These are phyloP conservation scores for Tipula vernalis DNA, from an alignment of 2,888 invertebrate species.

Conservation along the genomic window DNA sequence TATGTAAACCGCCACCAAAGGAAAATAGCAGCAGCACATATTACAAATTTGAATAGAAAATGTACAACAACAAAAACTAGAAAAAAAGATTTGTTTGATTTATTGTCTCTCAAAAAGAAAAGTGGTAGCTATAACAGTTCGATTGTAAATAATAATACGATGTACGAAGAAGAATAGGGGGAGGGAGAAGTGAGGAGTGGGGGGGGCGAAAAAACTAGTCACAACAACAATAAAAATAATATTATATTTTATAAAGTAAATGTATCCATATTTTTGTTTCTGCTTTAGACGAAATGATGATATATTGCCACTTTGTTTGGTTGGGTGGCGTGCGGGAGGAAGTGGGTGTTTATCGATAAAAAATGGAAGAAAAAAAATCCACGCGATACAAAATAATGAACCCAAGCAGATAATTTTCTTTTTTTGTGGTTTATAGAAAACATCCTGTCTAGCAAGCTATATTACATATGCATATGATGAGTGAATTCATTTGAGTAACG, in stretches of 20 bases:
- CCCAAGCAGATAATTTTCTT: not conserved
- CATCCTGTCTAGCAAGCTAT: too few relatives aligned
- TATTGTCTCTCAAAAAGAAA: conserved; percentile 7
- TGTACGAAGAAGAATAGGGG: not conserved
- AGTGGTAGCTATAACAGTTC: not conserved
- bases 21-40: not conserved
- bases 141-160: not conserved
- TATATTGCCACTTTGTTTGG: not conserved
- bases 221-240: not conserved
- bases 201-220: not conserved
- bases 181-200: not conserved
- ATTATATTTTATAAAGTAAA: not conserved
- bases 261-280: not conserved
- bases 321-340: not conserved
- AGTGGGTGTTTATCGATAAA: not conserved
- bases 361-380: not conserved
- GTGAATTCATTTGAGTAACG: too few relatives aligned
- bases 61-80: not conserved
- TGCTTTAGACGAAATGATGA: not conserved
- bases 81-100: conserved; percentile 9
- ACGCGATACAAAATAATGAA: not conserved
- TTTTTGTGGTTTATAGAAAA: not conserved
- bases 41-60: not conserved
- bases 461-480: too few relatives aligned
- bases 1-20: not conserved